Evolutionary conservation across 2,113 vertebrate species (phyloP).

Genomic region (Erpornis zantholeuca): DNA sequence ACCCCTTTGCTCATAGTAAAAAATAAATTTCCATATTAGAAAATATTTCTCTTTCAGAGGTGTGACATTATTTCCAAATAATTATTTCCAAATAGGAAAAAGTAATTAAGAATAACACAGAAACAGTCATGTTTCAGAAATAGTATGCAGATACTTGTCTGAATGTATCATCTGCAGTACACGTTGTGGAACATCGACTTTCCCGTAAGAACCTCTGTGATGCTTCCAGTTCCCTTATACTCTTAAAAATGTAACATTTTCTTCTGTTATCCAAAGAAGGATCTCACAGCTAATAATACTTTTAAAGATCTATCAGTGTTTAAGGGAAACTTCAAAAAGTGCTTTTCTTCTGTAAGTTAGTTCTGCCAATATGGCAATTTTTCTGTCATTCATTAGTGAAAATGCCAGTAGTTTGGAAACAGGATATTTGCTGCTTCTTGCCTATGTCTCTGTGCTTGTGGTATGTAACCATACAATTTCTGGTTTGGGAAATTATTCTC

Average conservation of each 20-base stretch:
- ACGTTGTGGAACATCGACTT: background rate
- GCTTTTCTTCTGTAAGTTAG: background rate
- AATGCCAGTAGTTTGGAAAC: background rate
- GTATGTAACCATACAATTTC: background rate
- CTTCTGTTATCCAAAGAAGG: background rate
- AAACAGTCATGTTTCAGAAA: background rate
- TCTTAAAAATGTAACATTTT: background rate
- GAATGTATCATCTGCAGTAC: background rate
- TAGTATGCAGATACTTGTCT: background rate
- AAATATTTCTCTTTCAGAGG: background rate
- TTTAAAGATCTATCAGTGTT: background rate
- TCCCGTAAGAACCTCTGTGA: background rate
- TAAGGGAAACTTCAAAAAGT: background rate
- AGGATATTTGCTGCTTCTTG: background rate
- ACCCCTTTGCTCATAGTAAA: background rate
- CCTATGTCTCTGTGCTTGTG: background rate
- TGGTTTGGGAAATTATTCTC: background rate
- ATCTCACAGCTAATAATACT: slow-evolving; percentile 2
- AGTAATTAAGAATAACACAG: slow-evolving; percentile 1
- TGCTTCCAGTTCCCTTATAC: background rate
- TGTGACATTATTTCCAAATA: background rate
- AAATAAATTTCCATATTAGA: background rate
- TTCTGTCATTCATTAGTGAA: background rate
- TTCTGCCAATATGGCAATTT: background rate
- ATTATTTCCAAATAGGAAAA: too few relatives aligned